These are phyloP conservation scores for Tinea semifulvella DNA, from an alignment of 2,888 invertebrate species.

Conservation along the genomic window DNA sequence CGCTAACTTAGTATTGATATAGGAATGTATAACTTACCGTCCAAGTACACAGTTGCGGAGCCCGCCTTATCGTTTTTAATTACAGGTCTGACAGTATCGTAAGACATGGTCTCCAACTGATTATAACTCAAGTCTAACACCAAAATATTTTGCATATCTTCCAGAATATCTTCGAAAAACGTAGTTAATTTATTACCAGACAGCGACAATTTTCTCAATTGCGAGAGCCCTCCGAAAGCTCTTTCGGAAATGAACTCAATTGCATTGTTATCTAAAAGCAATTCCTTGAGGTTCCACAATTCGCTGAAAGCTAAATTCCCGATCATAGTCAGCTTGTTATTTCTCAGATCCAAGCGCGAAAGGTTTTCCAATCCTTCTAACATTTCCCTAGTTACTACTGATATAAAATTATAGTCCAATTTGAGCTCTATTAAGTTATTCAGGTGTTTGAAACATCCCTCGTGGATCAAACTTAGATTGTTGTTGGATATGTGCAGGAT, in stretches of 20 bases:
- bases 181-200: constrained; percentile 77
- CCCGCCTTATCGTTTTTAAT: constrained; percentile 77
- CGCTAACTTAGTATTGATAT: background rate
- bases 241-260: constrained; percentile 78
- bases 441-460: constrained; percentile 81
- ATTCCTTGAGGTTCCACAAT: constrained; percentile 74
- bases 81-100: constrained; percentile 77
- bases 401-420: constrained; percentile 78
- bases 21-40: constrained; percentile 84
- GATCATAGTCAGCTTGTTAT: constrained; percentile 79
- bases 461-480: constrained; percentile 84
- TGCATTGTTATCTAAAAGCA: constrained; percentile 74
- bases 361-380: constrained; percentile 79
- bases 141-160: constrained; percentile 73
- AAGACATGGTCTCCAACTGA: constrained; percentile 76
- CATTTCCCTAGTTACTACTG: constrained; percentile 78
- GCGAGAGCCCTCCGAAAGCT: constrained; percentile 78
- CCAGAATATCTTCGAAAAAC: constrained; percentile 76
- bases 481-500: constrained; percentile 86
- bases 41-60: constrained; percentile 76
- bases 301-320: constrained; percentile 83
- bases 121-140: constrained; percentile 82
- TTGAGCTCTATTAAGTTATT: constrained; percentile 80
- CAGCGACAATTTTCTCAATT: constrained; percentile 74
- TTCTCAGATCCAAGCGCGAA: constrained; percentile 75